phyloP scores from a whole-genome alignment of 2,888 invertebrate genomes.

The Dysmachus trigonus region DNA sequence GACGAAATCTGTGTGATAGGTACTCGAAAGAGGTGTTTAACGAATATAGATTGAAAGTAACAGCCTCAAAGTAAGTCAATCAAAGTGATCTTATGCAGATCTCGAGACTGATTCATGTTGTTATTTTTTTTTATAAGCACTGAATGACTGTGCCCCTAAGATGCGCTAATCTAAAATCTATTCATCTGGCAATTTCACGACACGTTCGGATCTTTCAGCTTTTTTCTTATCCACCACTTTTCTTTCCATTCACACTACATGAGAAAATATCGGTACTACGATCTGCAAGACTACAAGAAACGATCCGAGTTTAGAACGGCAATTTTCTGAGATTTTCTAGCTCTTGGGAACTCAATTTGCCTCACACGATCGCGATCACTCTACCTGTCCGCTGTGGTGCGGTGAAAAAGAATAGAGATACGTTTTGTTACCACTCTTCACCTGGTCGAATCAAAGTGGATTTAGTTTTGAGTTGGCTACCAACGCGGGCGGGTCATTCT shows the following conservation, averaged over 20 bases:
- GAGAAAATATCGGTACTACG: background rate
- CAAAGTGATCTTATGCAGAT: background rate
- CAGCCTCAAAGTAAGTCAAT: background rate
- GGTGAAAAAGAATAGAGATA: background rate
- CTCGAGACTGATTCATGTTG: background rate
- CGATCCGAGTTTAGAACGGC: background rate
- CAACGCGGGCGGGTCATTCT: conserved; percentile 67
- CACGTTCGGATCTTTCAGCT: background rate
- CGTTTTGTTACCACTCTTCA: conserved; percentile 9
- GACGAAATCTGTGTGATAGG: background rate
- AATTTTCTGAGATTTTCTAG: background rate
- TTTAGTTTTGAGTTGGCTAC: conserved; percentile 66
- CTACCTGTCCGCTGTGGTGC: background rate
- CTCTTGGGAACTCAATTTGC: background rate
- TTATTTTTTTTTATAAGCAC: background rate
- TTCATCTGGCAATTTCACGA: background rate
- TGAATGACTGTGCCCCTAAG: background rate
- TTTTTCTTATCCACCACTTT: background rate
- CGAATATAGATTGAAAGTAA: background rate
- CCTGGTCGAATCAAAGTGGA: background rate
- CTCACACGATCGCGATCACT: background rate
- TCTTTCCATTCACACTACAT: background rate
- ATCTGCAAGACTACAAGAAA: background rate
- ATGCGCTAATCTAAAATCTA: background rate
- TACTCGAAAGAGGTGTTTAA: background rate